phyloP scores from a whole-genome alignment of 2,113 vertebrate genomes.

The Mus pahari region DNA sequence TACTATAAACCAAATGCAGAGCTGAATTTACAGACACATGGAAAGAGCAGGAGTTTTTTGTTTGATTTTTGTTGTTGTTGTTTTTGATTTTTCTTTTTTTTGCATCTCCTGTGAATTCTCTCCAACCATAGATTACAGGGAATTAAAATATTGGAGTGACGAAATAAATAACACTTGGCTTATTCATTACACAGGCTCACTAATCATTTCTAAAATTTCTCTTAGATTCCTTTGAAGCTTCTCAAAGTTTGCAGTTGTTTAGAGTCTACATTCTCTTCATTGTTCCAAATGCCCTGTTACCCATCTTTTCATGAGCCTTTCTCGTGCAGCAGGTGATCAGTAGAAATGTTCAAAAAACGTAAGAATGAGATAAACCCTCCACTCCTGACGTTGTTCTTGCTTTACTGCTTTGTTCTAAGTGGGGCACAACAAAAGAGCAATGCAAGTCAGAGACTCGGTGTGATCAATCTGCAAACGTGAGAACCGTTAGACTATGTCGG shows the following conservation, averaged over 20 bases:
- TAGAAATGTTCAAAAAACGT: background rate
- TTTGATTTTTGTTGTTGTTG: background rate
- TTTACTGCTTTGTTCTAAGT: slow-evolving; percentile 36
- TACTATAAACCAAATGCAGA: slow-evolving; percentile 41
- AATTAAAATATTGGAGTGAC: background rate
- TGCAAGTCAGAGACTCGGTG: background rate
- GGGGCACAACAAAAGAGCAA: background rate
- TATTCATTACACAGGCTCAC: slow-evolving; percentile 21
- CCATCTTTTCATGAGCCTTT: background rate
- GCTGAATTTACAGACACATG: slow-evolving; percentile 28
- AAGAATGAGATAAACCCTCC: background rate
- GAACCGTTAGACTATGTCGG: background rate
- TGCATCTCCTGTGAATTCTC: background rate
- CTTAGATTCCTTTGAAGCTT: slow-evolving; percentile 39
- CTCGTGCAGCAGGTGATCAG: background rate
- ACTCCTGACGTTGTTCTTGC: background rate
- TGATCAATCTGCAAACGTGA: background rate
- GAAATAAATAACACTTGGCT: slow-evolving; percentile 53
- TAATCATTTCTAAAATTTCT: slow-evolving; percentile 27
- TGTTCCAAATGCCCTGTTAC: background rate
- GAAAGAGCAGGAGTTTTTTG: background rate
- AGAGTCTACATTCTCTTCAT: background rate
- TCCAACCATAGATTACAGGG: background rate
- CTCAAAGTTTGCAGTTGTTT: background rate
- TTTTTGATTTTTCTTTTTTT: background rate